These are phyloP conservation scores for Habroteleia sp. DNA, from an alignment of 2,888 invertebrate genomes.

Conservation along the genomic window DNA sequence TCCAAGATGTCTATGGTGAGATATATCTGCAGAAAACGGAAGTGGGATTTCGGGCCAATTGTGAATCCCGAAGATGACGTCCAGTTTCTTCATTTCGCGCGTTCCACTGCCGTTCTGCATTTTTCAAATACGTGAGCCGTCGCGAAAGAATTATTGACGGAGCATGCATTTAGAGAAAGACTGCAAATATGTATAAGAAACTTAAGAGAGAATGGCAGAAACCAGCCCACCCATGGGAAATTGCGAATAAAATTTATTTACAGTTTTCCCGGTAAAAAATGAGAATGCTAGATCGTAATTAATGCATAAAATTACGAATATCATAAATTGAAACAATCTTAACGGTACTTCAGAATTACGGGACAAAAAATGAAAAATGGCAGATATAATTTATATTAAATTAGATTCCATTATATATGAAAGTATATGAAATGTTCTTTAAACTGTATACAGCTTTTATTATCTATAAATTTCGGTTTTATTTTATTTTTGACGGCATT, in stretches of 20 bases:
- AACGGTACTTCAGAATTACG: no score
- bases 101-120: conserved; percentile 54
- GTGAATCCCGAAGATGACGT: conserved; percentile 54
- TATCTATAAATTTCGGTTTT: no score
- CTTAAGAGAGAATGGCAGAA: conserved; percentile 15
- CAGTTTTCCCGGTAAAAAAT: conserved; percentile 32
- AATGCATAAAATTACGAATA: conserved; percentile 15
- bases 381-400: no score
- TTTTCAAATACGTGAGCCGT: conserved; percentile 62
- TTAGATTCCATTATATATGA: no score
- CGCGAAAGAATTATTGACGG: conserved; percentile 53
- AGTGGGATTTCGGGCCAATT: conserved; percentile 61
- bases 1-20: conserved; percentile 48
- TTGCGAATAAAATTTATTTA: conserved; percentile 42
- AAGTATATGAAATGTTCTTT: no score
- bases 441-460: no score
- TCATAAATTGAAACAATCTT: neutral
- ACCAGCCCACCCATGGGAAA: conserved; percentile 37
- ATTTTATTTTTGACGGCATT: no score
- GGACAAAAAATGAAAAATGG: no score
- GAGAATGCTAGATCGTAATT: conserved; percentile 16
- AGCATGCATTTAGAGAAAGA: conserved; percentile 23
- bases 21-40: conserved; percentile 47
- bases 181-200: conserved; percentile 31
- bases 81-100: conserved; percentile 63